phyloP scores from a whole-genome alignment of 2,888 invertebrate species.

The Dasypogon diadema region DNA sequence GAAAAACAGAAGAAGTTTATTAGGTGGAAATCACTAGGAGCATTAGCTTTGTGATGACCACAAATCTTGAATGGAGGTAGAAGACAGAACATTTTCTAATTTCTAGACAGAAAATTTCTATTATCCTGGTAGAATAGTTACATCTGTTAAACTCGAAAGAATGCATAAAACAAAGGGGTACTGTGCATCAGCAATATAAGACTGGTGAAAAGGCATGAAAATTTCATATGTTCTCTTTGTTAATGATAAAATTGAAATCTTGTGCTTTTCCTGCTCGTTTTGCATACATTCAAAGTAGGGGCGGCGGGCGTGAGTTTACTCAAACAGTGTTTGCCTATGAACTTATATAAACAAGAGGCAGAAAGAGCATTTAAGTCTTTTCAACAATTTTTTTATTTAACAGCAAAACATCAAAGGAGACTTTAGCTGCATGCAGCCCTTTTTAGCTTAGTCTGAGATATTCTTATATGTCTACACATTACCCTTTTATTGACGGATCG shows the following conservation, averaged over 20 bases:
- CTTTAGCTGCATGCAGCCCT: background rate
- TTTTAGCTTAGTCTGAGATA: background rate
- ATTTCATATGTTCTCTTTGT: too few species aligned
- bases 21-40: too few species aligned
- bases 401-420: background rate
- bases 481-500: conserved; percentile 21
- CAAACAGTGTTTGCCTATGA: conserved; percentile 6
- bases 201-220: too few species aligned
- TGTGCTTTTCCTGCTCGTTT: conserved; percentile 3
- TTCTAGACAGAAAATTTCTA: too few species aligned
- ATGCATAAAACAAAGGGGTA: too few species aligned
- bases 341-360: background rate
- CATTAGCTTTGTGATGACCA: too few species aligned
- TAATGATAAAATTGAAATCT: conserved; percentile 4
- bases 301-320: background rate
- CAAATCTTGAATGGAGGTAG: too few species aligned
- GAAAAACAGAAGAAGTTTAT: too few species aligned
- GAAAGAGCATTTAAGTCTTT: conserved; percentile 32
- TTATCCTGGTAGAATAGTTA: too few species aligned
- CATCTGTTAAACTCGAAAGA: too few species aligned
- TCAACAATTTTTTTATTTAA: background rate
- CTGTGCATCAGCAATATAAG: too few species aligned
- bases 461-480: background rate
- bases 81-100: too few species aligned
- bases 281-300: background rate